Base-by-base conservation (phyloP, 2,797 vertebrate genomes). In the Siniperca undulata region DNA sequence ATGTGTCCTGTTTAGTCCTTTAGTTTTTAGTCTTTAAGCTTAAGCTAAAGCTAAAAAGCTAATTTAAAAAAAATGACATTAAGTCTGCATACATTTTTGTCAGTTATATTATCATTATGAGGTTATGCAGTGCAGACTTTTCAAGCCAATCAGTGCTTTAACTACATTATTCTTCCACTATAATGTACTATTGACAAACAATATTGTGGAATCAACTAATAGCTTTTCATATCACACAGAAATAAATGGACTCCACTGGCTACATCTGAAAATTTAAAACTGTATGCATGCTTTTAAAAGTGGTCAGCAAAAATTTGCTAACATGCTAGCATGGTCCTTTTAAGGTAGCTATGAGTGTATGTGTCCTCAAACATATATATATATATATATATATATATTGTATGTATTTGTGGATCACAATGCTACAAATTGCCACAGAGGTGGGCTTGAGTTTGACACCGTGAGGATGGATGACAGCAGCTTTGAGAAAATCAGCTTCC, bases 391-490 rank as follows among this genome's bases (percentile, higher is more conserved):
- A 27, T 27, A 27, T 27, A 27, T 27, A 27, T 7, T 22, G 20
- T 70, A 16, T 73, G 44, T 66, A 14, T 76, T 46, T 48, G 34
- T 69, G 44, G 4, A 20, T 69, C 24, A 65, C 19, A 65, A 55
- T 13, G 8, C 70, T n/a, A 16, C 7, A 46, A 5, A 73, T 17
- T 67, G 20, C 16, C 27, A 20, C 44, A 46, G 58, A 71, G 74
- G 38, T 70, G 60, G 52, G 64, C 58, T 56, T 40, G 40, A 65
- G 27, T 68, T 75, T 72, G 70, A 67, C 60, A 62, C 40, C 19
- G 34, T 78, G 76, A 66, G 22, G 50, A 81, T 60, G 66, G 68
- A 89, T 84, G 77, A 72, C 72, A 77, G 64, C 67, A 77, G 77
- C 78, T 82, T 70, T 78, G 48, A 76, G 69, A 73, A 76, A 84